These are phyloP conservation scores for Thera obeliscata DNA, from an alignment of 2,888 invertebrate species.

Conservation along the genomic window DNA sequence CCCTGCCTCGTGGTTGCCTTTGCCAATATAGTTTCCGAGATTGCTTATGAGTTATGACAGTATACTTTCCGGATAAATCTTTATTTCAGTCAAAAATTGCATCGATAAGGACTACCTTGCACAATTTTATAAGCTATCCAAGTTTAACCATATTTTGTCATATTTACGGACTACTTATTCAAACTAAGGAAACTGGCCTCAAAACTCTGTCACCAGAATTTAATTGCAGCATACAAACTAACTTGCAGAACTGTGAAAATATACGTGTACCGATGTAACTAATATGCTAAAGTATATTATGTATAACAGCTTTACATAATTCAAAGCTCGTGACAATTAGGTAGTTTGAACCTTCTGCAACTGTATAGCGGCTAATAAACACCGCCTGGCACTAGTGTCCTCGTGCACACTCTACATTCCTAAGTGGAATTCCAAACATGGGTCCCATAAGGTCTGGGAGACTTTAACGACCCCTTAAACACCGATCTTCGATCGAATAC, in stretches of 20 bases:
- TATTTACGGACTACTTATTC: no score
- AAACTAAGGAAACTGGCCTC: not conserved
- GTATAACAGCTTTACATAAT: not conserved
- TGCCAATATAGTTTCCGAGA: slow-evolving; percentile 9
- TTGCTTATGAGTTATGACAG: not conserved
- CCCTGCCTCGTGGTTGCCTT: slow-evolving; percentile 14
- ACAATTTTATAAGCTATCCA: no score
- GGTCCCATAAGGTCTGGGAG: slow-evolving; percentile 24
- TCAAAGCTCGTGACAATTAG: slow-evolving; percentile 12
- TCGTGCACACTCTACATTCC: slow-evolving; percentile 26
- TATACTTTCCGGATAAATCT: no score
- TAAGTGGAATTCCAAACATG: slow-evolving; percentile 20
- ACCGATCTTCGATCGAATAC: slow-evolving; percentile 26
- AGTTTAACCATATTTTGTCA: no score
- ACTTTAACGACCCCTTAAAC: slow-evolving; percentile 27
- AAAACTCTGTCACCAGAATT: not conserved
- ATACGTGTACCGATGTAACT: no score
- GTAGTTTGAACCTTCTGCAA: slow-evolving; percentile 1
- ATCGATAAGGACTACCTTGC: no score
- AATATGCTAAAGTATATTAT: no score
- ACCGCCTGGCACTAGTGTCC: slow-evolving; percentile 16
- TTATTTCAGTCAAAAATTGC: no score
- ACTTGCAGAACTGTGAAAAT: no score
- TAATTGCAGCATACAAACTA: not conserved
- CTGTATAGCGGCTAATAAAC: slow-evolving; percentile 17